Percentiles rank a stretch among this genome's conserved stretches.
phyloP scores from a whole-genome alignment of 2,113 vertebrate genomes.

The Macaca mulatta region DNA sequence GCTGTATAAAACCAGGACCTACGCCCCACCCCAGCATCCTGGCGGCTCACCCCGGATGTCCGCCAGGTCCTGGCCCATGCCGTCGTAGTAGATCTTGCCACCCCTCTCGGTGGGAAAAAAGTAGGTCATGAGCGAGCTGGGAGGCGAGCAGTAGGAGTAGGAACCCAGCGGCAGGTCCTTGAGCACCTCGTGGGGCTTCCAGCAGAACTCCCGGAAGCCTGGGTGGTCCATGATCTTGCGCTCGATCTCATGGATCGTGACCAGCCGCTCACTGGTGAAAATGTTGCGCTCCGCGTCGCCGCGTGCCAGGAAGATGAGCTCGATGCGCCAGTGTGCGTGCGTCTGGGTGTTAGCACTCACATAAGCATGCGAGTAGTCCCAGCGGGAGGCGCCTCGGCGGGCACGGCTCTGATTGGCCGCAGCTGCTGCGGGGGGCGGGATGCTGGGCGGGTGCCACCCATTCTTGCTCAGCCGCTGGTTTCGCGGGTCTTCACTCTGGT shows the following conservation, averaged over 20 bases:
- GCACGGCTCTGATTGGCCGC: slow-evolving; percentile 58
- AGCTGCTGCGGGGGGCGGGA: background rate
- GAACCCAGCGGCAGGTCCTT: slow-evolving; percentile 94
- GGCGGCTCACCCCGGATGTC: slow-evolving; percentile 91
- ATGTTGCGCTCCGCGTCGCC: slow-evolving; percentile 93
- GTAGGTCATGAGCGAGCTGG: slow-evolving; percentile 95
- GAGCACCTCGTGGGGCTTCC: slow-evolving; percentile 95
- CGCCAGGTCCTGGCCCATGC: slow-evolving; percentile 96
- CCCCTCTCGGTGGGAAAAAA: slow-evolving; percentile 96
- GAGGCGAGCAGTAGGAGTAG: slow-evolving; percentile 93
- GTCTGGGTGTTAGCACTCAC: slow-evolving; percentile 93
- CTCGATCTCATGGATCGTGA: slow-evolving; percentile 94
- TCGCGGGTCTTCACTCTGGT: background rate
- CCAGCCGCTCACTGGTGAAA: slow-evolving; percentile 95
- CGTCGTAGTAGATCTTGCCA: slow-evolving; percentile 97
- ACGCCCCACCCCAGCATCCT: fast-evolving
- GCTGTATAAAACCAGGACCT: background rate
- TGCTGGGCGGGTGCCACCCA: background rate
- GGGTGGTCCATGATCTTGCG: slow-evolving; percentile 96
- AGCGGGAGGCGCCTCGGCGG: slow-evolving; percentile 68
- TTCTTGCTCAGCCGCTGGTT: fast-evolving
- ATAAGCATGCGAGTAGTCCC: slow-evolving; percentile 81
- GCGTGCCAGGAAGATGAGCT: slow-evolving; percentile 96
- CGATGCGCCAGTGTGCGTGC: slow-evolving; percentile 96
- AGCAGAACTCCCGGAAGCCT: slow-evolving; percentile 96